Evolutionary conservation across 2,797 vertebrate species (phyloP).

Genomic region (Lemur catta): DNA sequence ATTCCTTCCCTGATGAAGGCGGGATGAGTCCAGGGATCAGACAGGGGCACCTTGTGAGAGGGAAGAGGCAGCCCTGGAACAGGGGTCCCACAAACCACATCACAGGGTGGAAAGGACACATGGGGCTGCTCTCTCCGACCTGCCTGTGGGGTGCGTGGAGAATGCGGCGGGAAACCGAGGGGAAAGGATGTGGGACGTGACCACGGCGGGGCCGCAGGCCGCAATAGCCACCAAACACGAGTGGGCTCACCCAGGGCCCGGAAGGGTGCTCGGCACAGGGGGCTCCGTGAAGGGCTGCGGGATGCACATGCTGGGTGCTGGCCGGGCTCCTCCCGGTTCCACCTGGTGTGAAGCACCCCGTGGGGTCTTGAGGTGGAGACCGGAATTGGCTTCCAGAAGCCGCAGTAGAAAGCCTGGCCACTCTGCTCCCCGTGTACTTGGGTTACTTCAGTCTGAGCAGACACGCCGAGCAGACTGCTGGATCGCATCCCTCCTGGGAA

Average conservation of each 20-base stretch:
- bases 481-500: not conserved
- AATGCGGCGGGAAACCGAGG: fast-evolving
- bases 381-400: not conserved
- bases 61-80: not conserved
- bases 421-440: too few species aligned
- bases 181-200: fast-evolving
- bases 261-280: fast-evolving
- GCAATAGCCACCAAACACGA: fast-evolving
- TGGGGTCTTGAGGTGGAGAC: not conserved
- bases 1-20: fast-evolving
- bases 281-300: fast-evolving
- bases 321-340: not conserved
- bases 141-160: fast-evolving
- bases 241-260: fast-evolving
- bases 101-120: too few species aligned
- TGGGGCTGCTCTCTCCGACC: fast-evolving
- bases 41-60: fast-evolving
- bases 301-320: fast-evolving
- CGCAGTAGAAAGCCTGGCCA: fast-evolving
- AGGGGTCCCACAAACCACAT: not conserved
- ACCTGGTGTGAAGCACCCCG: fast-evolving
- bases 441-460: not conserved
- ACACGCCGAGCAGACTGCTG: fast-evolving
- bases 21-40: too few species aligned
- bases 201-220: fast-evolving